Percentiles rank a stretch among this genome's conserved stretches.
Evolutionary conservation across 2,888 invertebrate genomes (phyloP).

Genomic region (Adela reaumurella): DNA sequence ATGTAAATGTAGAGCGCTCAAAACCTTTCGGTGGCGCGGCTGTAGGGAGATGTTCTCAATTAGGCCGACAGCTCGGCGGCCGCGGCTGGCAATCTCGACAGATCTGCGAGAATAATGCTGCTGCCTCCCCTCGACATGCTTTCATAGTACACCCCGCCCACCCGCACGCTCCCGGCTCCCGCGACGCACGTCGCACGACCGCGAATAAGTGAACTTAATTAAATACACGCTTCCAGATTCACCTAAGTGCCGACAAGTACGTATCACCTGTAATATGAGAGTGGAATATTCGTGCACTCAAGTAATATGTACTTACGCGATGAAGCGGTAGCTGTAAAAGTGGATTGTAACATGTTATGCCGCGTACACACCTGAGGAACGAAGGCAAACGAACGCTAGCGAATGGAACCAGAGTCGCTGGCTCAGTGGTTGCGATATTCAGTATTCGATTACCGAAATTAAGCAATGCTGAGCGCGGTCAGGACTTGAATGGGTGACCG

Average conservation of each 20-base stretch:
- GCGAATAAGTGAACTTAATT: neutral
- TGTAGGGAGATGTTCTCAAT: slow-evolving; percentile 1
- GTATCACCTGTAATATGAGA: neutral
- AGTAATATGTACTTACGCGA: too few relatives aligned
- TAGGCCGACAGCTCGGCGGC: slow-evolving; percentile 1
- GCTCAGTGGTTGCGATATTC: too few relatives aligned
- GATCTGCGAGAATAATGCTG: neutral
- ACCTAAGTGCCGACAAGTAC: neutral
- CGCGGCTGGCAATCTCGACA: slow-evolving; percentile 3
- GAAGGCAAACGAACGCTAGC: too few relatives aligned
- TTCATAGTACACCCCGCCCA: slow-evolving; percentile 7
- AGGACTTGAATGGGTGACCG: too few relatives aligned
- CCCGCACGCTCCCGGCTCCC: slow-evolving; percentile 2
- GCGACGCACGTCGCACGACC: slow-evolving; percentile 2
- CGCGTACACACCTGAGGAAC: too few relatives aligned
- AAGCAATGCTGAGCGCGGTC: too few relatives aligned
- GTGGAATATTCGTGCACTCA: neutral
- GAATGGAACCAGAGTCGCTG: too few relatives aligned
- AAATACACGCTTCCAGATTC: neutral
- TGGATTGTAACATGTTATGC: too few relatives aligned
- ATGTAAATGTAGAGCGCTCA: too few relatives aligned
- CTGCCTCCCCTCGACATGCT: slow-evolving; percentile 8
- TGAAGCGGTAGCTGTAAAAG: too few relatives aligned
- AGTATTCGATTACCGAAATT: too few relatives aligned
- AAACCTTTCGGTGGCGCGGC: too few relatives aligned